phyloP scores from a whole-genome alignment of 2,888 invertebrate species.

The Orchesellides sinensis region DNA sequence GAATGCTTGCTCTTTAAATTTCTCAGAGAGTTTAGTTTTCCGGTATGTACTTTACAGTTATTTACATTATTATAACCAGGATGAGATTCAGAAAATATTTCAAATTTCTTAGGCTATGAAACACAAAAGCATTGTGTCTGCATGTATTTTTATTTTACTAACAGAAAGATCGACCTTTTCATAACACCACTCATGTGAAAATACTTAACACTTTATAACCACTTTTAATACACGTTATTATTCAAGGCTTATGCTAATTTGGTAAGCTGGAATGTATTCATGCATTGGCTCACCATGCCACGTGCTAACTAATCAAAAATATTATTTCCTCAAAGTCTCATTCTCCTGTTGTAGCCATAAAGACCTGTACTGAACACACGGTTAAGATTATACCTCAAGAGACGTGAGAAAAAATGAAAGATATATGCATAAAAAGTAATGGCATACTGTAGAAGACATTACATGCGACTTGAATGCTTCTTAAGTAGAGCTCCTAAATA shows the following conservation, averaged over 20 bases:
- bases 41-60: too few species aligned
- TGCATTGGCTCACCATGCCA: conserved; percentile 5
- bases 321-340: conserved; percentile 6
- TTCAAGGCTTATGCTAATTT: conserved; percentile 43
- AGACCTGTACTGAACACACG: background rate
- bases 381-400: conserved; percentile 7
- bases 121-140: background rate
- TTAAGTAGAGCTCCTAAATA: background rate
- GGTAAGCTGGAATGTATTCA: background rate
- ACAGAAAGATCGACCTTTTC: conserved; percentile 24
- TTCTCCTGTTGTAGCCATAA: background rate
- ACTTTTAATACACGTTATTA: conserved; percentile 40
- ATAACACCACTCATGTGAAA: conserved; percentile 13
- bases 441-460: too few species aligned
- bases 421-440: too few species aligned
- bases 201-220: conserved; percentile 47
- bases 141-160: background rate
- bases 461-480: background rate
- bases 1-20: too few species aligned
- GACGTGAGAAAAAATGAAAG: background rate
- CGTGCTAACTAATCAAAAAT: conserved; percentile 54
- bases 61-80: background rate
- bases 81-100: conserved; percentile 34
- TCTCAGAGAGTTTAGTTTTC: too few species aligned
- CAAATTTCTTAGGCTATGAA: background rate